phyloP scores from a whole-genome alignment of 2,888 invertebrate species.

The Sinohyriopsis cumingii region DNA sequence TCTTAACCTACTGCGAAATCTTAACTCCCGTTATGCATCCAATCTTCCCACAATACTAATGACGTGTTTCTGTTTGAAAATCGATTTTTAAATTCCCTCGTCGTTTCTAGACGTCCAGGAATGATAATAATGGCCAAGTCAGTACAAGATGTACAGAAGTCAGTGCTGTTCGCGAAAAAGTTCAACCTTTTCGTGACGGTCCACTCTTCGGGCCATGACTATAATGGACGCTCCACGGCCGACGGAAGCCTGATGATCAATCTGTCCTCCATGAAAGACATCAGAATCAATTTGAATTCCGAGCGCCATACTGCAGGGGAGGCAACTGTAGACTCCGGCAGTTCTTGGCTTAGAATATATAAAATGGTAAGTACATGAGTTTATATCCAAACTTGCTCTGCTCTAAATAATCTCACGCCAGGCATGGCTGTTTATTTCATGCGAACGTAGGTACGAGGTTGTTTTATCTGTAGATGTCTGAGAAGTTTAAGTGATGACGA shows the following conservation, averaged over 20 bases:
- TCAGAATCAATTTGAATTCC: conserved; percentile 18
- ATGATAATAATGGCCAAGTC: conserved; percentile 13
- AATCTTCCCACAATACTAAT: no score
- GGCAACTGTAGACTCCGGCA: conserved; percentile 29
- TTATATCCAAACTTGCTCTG: no score
- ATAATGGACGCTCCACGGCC: conserved; percentile 31
- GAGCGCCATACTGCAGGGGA: conserved; percentile 27
- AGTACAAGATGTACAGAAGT: conserved; percentile 25
- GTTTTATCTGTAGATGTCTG: no score
- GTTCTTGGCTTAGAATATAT: conserved; percentile 29
- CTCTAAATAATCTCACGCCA: no score
- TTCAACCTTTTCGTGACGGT: conserved; percentile 17
- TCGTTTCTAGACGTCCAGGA: conserved; percentile 7
- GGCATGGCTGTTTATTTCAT: no score
- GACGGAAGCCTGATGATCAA: conserved; percentile 26
- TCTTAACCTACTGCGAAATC: no score
- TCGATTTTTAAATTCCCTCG: no score
- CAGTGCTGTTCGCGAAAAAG: conserved; percentile 24
- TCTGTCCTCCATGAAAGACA: conserved; percentile 18
- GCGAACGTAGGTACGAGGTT: no score
- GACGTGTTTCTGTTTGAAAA: no score
- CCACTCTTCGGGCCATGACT: conserved; percentile 33
- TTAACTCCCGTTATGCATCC: no score
- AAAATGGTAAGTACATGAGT: conserved; percentile 13
- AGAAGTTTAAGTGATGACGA: no score